Base-by-base conservation (phyloP, 1,140 invertebrate species). In the Panagrolaimus sp. region DNA sequence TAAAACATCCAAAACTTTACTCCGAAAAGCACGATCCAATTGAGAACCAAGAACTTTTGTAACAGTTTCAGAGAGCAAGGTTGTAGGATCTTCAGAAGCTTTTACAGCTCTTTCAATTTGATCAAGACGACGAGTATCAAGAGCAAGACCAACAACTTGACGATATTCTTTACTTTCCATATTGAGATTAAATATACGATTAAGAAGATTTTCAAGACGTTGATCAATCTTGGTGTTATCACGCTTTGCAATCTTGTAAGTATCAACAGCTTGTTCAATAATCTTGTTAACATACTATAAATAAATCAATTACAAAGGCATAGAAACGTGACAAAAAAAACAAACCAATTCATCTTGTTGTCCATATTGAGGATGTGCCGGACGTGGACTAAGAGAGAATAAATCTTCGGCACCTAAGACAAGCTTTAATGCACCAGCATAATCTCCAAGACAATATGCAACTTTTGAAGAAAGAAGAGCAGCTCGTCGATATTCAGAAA, bases 391-490 rank as follows among this genome's bases (percentile, higher is more conserved):
- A 93, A 83, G 95, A 45, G 66, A 62, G 46, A 81, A 82, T 15
- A 71, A 45, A 21, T 79, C 73, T 10, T 69, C 80, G 10, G 78
- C 77, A 32, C 68, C 55, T 8, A 81, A 67, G 9, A 80, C 79
- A 12, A 80, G 72, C 8, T 75, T 21, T 26, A 81, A 48, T 12
- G 80, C 77, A 28, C 68, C 46, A 7, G 46, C 58, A 47, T 81
- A 81, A 28, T 82, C 67, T 48, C 75, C 79, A 1, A 80, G 65
- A 65, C 80, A 81, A 67, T 78, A 81, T 46, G 78, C 73, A 5
- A 86, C 85, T 86, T 98, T 98, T 75, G 94, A 97, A 7, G 94
- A 94, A 28, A 99, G 93, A 71, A 98, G 88, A 32, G 95, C 94
- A 64, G 96, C 96, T 55, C 97, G 84, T 77, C 96, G 89, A 78